A percentile compares a stretch with the other conserved stretches of the same genome.
Evolutionary conservation across 1,140 invertebrate genomes (phyloP).

Genomic region (Carposina sasakii): DNA sequence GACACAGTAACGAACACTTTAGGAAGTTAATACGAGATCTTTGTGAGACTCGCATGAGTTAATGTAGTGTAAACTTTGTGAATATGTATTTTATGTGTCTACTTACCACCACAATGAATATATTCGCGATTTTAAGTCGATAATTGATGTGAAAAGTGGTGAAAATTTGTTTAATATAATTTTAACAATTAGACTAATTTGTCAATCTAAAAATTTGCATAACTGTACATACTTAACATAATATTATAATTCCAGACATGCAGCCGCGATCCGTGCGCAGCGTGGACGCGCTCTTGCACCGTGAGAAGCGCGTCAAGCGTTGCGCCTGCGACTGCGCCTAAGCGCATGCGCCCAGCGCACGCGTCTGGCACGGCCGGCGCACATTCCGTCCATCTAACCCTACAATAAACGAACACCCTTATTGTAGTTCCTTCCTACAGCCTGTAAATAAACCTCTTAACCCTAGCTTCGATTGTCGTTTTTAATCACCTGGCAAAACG

Average conservation of each 20-base stretch:
- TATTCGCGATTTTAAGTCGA: no score
- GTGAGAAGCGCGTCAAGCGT: slow-evolving; percentile 55
- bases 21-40: no score
- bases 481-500: slow-evolving; percentile 28
- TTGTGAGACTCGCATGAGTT: no score
- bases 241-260: slow-evolving; percentile 43
- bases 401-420: slow-evolving; percentile 27
- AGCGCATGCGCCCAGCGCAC: slow-evolving; percentile 4
- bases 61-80: no score
- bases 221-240: no score
- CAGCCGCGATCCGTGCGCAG: slow-evolving; percentile 63
- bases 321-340: slow-evolving; percentile 54
- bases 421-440: slow-evolving; percentile 25
- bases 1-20: no score
- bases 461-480: slow-evolving; percentile 26
- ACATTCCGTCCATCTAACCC: slow-evolving; percentile 40
- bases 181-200: no score
- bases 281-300: slow-evolving; percentile 41
- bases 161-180: no score
- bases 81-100: no score
- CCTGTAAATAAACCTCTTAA: slow-evolving; percentile 59
- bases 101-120: no score
- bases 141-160: no score
- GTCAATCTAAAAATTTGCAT: no score
- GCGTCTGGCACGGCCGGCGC: slow-evolving; percentile 7